phyloP scores from a whole-genome alignment of 2,797 vertebrate genomes.

The Lepilemur septentrionalis region DNA sequence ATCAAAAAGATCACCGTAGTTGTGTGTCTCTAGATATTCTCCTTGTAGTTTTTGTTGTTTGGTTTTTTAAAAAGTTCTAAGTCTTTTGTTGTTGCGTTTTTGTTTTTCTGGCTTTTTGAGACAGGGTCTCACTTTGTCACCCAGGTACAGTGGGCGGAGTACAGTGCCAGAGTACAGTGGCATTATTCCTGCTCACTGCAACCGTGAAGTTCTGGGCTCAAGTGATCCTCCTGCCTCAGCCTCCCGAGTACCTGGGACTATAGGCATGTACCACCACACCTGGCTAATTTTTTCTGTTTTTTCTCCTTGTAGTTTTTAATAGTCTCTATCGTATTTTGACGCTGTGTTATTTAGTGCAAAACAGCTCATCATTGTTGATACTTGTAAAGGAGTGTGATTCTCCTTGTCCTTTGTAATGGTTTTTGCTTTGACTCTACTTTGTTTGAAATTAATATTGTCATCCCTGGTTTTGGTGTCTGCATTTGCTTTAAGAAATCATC shows the following conservation, averaged over 20 bases:
- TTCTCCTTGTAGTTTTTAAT: slow-evolving; percentile 2
- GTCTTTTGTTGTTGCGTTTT: no score
- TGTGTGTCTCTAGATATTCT: background rate
- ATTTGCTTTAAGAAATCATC: background rate
- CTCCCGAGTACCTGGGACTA: no score
- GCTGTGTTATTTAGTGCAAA: background rate
- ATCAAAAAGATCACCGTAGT: background rate
- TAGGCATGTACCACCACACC: no score
- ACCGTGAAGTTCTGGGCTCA: no score
- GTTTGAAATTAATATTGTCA: slow-evolving; percentile 2
- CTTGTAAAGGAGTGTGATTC: background rate
- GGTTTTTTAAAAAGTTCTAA: no score
- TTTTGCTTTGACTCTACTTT: slow-evolving; percentile 20
- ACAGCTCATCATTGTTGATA: background rate
- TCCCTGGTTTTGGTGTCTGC: background rate
- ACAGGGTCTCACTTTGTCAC: background rate
- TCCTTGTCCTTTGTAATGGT: background rate
- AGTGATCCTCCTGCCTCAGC: no score
- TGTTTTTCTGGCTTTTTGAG: background rate
- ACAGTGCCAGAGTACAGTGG: background rate
- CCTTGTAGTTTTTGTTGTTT: background rate
- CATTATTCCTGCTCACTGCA: no score
- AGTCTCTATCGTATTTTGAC: background rate
- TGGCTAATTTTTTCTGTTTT: background rate
- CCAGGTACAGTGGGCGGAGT: no score